phyloP scores from a whole-genome alignment of 2,888 invertebrate genomes.

The Sphaerophoria taeniata region DNA sequence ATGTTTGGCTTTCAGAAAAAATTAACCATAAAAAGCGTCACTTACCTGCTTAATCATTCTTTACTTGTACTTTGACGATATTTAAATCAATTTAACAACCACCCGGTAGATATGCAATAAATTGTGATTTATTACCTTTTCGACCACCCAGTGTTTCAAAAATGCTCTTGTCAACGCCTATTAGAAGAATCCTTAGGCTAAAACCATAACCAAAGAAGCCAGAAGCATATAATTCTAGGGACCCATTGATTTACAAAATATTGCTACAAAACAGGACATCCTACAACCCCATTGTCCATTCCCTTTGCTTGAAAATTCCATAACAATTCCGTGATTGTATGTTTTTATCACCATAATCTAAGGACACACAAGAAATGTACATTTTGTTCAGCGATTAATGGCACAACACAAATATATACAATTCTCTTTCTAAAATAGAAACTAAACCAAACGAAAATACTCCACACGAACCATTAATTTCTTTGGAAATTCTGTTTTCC shows the following conservation, averaged over 20 bases:
- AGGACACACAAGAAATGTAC: neutral
- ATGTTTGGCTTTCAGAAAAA: too few species aligned
- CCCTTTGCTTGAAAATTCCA: neutral
- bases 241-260: neutral
- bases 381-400: conserved; percentile 40
- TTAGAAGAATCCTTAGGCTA: too few species aligned
- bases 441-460: conserved; percentile 9
- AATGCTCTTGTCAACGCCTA: too few species aligned
- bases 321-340: conserved; percentile 31
- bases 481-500: conserved; percentile 38
- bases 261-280: neutral
- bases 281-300: conserved; percentile 1
- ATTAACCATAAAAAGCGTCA: too few species aligned
- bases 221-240: neutral
- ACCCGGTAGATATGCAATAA: too few species aligned
- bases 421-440: conserved; percentile 13
- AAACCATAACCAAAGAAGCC: too few species aligned
- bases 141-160: too few species aligned
- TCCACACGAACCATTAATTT: conserved; percentile 45
- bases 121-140: too few species aligned
- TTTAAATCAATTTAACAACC: too few species aligned
- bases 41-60: too few species aligned
- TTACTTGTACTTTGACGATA: too few species aligned
- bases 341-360: conserved; percentile 28
- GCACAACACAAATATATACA: conserved; percentile 35